Evolutionary conservation across 1,140 invertebrate genomes (phyloP).

Genomic region (Laupala kohalensis): DNA sequence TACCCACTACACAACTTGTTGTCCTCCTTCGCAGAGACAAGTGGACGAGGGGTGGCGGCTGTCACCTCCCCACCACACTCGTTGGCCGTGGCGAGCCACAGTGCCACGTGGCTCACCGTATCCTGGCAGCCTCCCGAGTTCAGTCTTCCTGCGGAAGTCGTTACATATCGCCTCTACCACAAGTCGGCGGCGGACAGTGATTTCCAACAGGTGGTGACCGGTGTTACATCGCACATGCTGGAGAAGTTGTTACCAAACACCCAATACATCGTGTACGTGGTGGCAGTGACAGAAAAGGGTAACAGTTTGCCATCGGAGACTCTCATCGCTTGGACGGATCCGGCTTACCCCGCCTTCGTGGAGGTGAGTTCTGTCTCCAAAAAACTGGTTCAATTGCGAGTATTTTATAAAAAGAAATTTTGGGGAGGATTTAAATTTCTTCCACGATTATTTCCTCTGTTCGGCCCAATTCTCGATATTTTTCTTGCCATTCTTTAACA

Average conservation of each 20-base stretch:
- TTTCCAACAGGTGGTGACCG: slow-evolving; percentile 44
- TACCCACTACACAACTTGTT: too few relatives aligned
- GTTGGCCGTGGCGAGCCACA: slow-evolving; percentile 56
- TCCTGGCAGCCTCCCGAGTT: slow-evolving; percentile 69
- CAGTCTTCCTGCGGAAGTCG: slow-evolving; percentile 56
- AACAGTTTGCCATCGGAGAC: slow-evolving; percentile 61
- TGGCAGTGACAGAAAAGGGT: slow-evolving; percentile 49
- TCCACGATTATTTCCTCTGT: too few relatives aligned
- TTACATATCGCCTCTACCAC: slow-evolving; percentile 55
- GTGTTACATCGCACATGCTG: slow-evolving; percentile 52
- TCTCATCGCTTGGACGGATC: slow-evolving; percentile 70
- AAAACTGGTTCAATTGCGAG: too few relatives aligned
- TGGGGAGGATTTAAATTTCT: too few relatives aligned
- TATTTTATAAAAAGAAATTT: too few relatives aligned
- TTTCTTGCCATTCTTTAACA: too few relatives aligned
- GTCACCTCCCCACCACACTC: slow-evolving; percentile 65
- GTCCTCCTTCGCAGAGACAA: slow-evolving; percentile 21
- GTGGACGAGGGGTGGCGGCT: slow-evolving; percentile 33
- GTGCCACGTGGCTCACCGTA: slow-evolving; percentile 61
- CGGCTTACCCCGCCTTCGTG: slow-evolving; percentile 68
- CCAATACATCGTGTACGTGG: slow-evolving; percentile 62
- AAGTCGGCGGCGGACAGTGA: slow-evolving; percentile 44
- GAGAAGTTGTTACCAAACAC: slow-evolving; percentile 57
- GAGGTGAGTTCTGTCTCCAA: slow-evolving; percentile 41
- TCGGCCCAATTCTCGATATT: too few relatives aligned